These are phyloP conservation scores for Thinocorus orbignyianus DNA, from an alignment of 2,113 vertebrate species.

Conservation along the genomic window DNA sequence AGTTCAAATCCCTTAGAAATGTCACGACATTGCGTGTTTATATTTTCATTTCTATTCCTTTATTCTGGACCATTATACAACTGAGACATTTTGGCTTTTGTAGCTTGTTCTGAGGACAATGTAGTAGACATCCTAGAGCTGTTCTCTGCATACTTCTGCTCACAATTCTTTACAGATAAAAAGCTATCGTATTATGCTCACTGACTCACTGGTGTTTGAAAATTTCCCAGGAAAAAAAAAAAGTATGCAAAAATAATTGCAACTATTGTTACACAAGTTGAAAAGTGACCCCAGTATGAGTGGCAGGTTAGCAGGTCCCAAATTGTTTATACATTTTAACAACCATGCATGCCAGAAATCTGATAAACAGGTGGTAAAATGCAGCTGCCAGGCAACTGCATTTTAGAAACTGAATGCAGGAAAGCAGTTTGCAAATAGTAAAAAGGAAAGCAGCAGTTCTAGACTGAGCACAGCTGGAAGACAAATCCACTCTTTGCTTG, in stretches of 20 bases:
- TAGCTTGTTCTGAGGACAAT: neutral
- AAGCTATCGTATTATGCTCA: neutral
- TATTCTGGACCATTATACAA: neutral
- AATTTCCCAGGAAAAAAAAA: neutral
- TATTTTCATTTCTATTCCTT: neutral
- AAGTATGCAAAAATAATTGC: neutral
- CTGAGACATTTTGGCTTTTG: neutral
- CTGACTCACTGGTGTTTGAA: neutral
- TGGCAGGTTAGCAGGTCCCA: neutral
- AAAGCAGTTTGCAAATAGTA: neutral
- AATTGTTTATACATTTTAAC: conserved; percentile 26
- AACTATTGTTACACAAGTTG: neutral
- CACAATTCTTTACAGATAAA: neutral
- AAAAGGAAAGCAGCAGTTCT: neutral
- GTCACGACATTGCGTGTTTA: neutral
- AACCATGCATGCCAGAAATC: neutral
- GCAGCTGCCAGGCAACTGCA: neutral
- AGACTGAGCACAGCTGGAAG: neutral
- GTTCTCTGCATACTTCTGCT: neutral
- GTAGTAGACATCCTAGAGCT: neutral
- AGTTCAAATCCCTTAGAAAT: neutral
- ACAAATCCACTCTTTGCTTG: neutral
- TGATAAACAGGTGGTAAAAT: conserved; percentile 18
- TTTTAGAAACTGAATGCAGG: conserved; percentile 17
- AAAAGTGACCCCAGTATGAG: neutral